Conservation (phyloP, 2,888 invertebrate genomes). For the Drosophila tanythrix region DNA sequence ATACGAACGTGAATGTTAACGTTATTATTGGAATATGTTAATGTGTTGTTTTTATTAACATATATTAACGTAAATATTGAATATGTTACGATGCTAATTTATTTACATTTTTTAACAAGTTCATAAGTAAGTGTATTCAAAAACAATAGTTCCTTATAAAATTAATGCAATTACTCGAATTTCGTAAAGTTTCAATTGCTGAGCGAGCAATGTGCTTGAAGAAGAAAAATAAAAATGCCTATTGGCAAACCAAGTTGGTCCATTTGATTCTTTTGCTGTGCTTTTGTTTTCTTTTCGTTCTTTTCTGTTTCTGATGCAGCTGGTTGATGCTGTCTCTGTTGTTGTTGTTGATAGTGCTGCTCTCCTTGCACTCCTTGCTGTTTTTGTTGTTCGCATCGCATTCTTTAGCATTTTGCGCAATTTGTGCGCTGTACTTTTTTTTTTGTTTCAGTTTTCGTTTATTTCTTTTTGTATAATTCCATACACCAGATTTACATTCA, state of each 20-base stretch:
- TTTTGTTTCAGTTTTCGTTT: constrained; percentile 13
- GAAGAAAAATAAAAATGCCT: constrained; percentile 48
- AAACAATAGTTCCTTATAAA: not conserved
- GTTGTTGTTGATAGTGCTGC: constrained; percentile 14
- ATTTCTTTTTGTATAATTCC: constrained; percentile 17
- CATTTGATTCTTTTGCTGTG: constrained; percentile 66
- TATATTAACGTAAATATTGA: not conserved
- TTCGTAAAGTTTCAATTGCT: not conserved
- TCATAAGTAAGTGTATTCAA: not conserved
- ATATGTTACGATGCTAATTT: not conserved
- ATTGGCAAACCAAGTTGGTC: constrained; percentile 76
- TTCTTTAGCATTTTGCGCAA: constrained; percentile 74
- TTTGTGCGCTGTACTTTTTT: constrained; percentile 72
- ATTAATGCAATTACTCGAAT: constrained; percentile 8
- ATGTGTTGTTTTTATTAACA: not conserved
- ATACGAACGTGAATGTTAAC: not conserved
- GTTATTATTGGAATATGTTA: not conserved
- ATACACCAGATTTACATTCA: constrained; percentile 44
- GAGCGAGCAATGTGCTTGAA: not conserved
- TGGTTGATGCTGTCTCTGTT: constrained; percentile 36
- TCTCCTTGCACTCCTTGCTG: constrained; percentile 21
- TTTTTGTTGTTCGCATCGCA: constrained; percentile 54
- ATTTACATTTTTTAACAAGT: not conserved
- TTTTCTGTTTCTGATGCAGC: constrained; percentile 38
- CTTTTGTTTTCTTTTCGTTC: constrained; percentile 59